Evolutionary conservation across 2,888 invertebrate genomes (phyloP).

Genomic region (Spodoptera littoralis): DNA sequence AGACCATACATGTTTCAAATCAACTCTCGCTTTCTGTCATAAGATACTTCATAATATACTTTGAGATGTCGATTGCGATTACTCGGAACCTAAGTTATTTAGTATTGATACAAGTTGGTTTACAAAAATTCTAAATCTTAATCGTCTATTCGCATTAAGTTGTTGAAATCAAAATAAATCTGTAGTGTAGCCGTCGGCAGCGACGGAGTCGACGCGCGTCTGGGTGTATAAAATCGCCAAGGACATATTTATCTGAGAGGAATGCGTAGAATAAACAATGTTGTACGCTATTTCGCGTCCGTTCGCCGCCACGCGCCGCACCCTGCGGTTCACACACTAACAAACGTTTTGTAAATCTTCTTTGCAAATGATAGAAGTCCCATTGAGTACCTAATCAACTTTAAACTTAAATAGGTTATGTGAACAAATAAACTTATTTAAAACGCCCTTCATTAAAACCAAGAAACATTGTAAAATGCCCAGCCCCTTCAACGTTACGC

Average conservation of each 20-base stretch:
- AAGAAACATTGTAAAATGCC: slow-evolving; percentile 80
- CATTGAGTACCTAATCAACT: slow-evolving; percentile 24
- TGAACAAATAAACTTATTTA: slow-evolving; percentile 65
- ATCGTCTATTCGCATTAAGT: slow-evolving; percentile 58
- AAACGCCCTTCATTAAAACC: slow-evolving; percentile 73
- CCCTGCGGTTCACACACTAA: slow-evolving; percentile 59
- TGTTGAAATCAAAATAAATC: slow-evolving; percentile 73
- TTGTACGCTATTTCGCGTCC: slow-evolving; percentile 77
- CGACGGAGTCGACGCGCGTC: slow-evolving; percentile 68
- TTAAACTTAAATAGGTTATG: slow-evolving; percentile 47
- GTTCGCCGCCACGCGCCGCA: slow-evolving; percentile 70
- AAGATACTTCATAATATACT: too few relatives aligned
- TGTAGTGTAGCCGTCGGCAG: slow-evolving; percentile 60
- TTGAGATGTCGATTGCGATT: too few relatives aligned
- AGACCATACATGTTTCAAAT: too few relatives aligned
- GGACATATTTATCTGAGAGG: slow-evolving; percentile 87
- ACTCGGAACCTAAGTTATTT: too few relatives aligned
- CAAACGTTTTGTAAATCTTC: slow-evolving; percentile 55
- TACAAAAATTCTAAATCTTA: slow-evolving; percentile 46
- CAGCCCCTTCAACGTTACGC: slow-evolving; percentile 85
- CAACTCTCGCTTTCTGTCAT: too few relatives aligned
- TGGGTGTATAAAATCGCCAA: slow-evolving; percentile 81
- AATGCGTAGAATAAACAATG: slow-evolving; percentile 86
- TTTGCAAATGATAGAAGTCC: slow-evolving; percentile 23
- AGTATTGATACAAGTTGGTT: slow-evolving; percentile 4